Base-by-base conservation (phyloP, 2,113 vertebrate genomes). In the Rana temporaria region DNA sequence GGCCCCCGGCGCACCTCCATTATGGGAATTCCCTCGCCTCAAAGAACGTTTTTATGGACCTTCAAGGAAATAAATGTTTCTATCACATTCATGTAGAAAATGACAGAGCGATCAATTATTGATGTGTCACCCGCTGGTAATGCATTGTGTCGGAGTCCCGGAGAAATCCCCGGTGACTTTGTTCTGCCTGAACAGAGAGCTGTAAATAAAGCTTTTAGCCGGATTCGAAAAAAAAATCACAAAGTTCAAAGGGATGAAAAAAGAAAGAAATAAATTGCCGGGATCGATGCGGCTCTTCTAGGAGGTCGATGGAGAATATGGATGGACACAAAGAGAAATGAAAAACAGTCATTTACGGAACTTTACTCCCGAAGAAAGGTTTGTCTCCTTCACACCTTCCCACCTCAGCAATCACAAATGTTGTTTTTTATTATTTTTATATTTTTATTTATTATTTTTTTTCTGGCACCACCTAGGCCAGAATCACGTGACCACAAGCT, bases 41-140 rank as follows among this genome's bases (percentile, higher is more conserved):
- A 64, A 64, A 64, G 19, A 20, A 20, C 7, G 4, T 56, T 52
- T 52, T 18, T 24, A 24, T 60, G 65, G 16, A 56, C 78, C 26
- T 59, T 42, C 32, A 34, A 38, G 48, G 64, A 22, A 26, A 70
- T n/a, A 59, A 67, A 19, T 67, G 55, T 79, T 68, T 22, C 60
- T 74, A 12, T 66, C 60, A 53, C 42, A 78, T 78, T 78, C 32
- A 52, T 38, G 56, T 53, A 60, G 32, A 56, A 69, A 70, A 69
- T 59, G 78, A 79, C 55, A 70, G 66, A 18, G 24, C 5, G 3
- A 1, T 79, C 9, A 79, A 79, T 70, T 60, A 79, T 79, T 55
- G 55, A 79, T 79, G 53, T 17, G 32, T 26, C 38, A 18, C 55
- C 66, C 78, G 60, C 24, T 69, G 34, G 32, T 79, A 70, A 79